Evolutionary conservation across 2,888 invertebrate genomes (phyloP), one percentile per base, ranked within the genome.

Genomic region (Labia minor): DNA sequence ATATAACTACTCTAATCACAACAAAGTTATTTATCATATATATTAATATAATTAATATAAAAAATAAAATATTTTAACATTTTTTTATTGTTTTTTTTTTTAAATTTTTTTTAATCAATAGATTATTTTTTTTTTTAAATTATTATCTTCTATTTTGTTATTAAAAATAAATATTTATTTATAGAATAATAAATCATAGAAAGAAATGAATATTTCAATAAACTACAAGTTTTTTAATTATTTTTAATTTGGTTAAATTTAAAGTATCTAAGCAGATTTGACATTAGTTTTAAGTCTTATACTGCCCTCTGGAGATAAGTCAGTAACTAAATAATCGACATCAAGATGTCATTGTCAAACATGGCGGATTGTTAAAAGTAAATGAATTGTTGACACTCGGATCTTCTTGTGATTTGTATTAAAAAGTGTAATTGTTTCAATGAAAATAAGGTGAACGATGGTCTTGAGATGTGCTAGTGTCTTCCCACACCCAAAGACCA

Each of bases 321-420:
- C 18, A 37, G 19, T 20, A 77, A 81, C 78, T 75, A 81, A 78
- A 79, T 79, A 81, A 81, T 82, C 81, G 81, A 82, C 81, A 79
- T 80, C 77, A 79, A 80, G 76, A 77, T 76, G 80, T 49, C 49
- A 49, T 49, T 49, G 49, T 76, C 77, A 79, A 80, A 80, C 76
- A 78, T 78, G 79, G 77, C 79, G 80, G 80, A 72, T 72, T 70
- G 73, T 72, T 71, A 73, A 70, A 71, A 71, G 70, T 69, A 63
- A 65, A 19, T 26, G 64, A 63, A 65, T 64, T 67, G 68, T 68
- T 68, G 65, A 69, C 69, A 71, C 26, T 67, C 66, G 63, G 14
- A 64, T 61, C 14, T 49, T n/a, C 3, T 49, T 49, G 49, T 49
- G 49, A 49, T 49, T 49, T 49, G 16, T 16, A 16, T 3, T 49